phyloP scores from a whole-genome alignment of 2,113 vertebrate genomes.

The Paracyprichromis sp. region DNA sequence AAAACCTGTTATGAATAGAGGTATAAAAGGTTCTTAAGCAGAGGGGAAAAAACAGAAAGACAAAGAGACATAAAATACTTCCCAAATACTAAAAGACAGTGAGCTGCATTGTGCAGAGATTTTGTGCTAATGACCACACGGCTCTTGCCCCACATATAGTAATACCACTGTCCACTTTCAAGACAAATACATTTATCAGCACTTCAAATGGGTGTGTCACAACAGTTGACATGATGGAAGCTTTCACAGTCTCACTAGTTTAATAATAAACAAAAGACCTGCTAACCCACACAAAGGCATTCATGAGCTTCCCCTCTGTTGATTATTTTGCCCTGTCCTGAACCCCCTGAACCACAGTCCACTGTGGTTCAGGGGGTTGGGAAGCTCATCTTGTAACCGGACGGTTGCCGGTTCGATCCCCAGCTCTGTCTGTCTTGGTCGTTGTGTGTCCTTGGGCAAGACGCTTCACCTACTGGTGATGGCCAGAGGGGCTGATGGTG shows the following conservation, averaged over 20 bases:
- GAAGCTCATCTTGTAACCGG: neutral
- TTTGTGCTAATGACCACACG: neutral
- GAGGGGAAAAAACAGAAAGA: neutral
- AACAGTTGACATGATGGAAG: neutral
- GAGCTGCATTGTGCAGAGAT: accelerated
- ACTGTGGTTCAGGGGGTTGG: neutral
- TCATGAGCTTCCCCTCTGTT: neutral
- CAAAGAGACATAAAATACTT: neutral
- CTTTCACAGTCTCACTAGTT: neutral
- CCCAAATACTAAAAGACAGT: neutral
- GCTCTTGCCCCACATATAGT: neutral
- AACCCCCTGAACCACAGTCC: no score
- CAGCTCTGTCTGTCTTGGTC: neutral
- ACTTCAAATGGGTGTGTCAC: neutral
- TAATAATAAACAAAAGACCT: neutral
- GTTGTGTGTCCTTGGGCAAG: neutral
- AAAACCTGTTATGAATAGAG: neutral
- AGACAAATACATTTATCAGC: neutral
- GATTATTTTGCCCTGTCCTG: neutral
- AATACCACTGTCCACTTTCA: neutral
- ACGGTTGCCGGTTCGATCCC: neutral
- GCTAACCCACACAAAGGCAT: neutral
- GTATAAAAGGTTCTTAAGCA: neutral
- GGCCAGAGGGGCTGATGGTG: neutral
- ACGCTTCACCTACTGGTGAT: neutral